A percentile compares a stretch with the other conserved stretches of the same genome.
phyloP scores from a whole-genome alignment of 92 coral and sea anemone species.

The Epizoanthus stellaris region DNA sequence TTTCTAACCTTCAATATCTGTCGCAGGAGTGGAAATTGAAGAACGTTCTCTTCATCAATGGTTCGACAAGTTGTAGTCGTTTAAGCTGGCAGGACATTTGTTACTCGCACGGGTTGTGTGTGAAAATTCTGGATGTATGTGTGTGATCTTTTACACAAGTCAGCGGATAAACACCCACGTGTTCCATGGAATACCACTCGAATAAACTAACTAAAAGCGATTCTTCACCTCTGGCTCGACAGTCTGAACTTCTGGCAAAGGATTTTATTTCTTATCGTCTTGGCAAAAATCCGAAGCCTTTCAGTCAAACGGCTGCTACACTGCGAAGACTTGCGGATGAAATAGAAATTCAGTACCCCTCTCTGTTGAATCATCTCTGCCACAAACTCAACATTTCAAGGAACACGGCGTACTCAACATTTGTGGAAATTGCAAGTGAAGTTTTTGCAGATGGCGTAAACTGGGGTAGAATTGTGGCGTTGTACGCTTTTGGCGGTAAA shows the following conservation, averaged over 20 bases:
- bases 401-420: conserved; percentile 89
- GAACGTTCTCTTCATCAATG: not conserved
- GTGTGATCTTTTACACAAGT: conserved; percentile 58
- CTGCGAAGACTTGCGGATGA: conserved; percentile 96
- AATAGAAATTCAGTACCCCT: conserved; percentile 92
- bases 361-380: conserved; percentile 87
- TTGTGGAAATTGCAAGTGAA: conserved; percentile 94
- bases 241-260: conserved; percentile 81
- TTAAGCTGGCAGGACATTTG: conserved; percentile 12
- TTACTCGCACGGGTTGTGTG: conserved; percentile 24
- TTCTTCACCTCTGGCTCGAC: conserved; percentile 60
- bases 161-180: conserved; percentile 8
- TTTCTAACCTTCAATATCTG: not conserved
- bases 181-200: conserved; percentile 76
- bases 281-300: conserved; percentile 80
- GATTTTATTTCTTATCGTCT: conserved; percentile 94
- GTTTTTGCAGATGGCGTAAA: conserved; percentile 98
- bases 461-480: conserved; percentile 98
- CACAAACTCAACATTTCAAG: conserved; percentile 84
- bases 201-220: conserved; percentile 59
- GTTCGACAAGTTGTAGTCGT: not conserved
- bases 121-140: conserved; percentile 41
- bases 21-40: not conserved
- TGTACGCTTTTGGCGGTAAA: conserved; percentile 97
- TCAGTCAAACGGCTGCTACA: conserved; percentile 81